Evolutionary conservation across 2,797 vertebrate genomes (phyloP).

Genomic region (Oryzias dopingdopingensis): DNA sequence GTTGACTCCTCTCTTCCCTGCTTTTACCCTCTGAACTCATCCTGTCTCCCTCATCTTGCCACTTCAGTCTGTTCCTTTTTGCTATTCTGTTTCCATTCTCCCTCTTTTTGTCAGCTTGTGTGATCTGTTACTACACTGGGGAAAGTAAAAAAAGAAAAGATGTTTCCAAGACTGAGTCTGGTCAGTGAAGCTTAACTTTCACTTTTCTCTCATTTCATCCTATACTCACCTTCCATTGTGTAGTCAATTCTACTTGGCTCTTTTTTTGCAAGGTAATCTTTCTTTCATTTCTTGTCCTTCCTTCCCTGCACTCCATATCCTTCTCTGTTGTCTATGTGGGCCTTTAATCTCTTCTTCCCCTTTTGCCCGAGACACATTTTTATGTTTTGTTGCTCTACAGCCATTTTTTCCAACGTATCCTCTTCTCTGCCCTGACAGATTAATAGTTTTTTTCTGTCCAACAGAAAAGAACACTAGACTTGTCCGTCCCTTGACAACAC

Average conservation of each 20-base stretch:
- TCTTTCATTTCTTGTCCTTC: slow-evolving; percentile 6
- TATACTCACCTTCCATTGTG: slow-evolving; percentile 15
- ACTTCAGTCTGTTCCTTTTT: slow-evolving; percentile 1
- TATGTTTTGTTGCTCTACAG: slow-evolving; percentile 9
- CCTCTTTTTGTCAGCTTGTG: slow-evolving; percentile 34
- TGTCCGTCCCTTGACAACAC: slow-evolving; percentile 52
- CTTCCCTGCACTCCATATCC: slow-evolving; percentile 25
- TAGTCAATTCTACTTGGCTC: slow-evolving; percentile 20
- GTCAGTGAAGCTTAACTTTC: slow-evolving; percentile 32
- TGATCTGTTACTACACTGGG: slow-evolving; percentile 63
- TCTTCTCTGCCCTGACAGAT: slow-evolving; percentile 40
- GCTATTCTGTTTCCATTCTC: slow-evolving; percentile 15
- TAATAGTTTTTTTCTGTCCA: slow-evolving; percentile 52
- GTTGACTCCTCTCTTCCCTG: slow-evolving; percentile 15
- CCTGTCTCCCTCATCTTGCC: slow-evolving; percentile 8
- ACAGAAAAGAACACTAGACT: slow-evolving; percentile 52
- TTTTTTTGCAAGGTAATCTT: slow-evolving; percentile 7
- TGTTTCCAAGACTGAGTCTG: slow-evolving; percentile 37
- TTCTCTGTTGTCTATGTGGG: slow-evolving; percentile 10
- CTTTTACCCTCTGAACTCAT: slow-evolving; percentile 1
- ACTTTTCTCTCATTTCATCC: slow-evolving; percentile 23
- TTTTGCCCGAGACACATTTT: slow-evolving; percentile 19
- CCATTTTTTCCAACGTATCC: background rate
- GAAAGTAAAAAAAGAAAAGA: slow-evolving; percentile 57
- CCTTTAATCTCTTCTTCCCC: slow-evolving; percentile 27